phyloP scores from a whole-genome alignment of 1,140 invertebrate genomes.

The Nylanderia fulva region DNA sequence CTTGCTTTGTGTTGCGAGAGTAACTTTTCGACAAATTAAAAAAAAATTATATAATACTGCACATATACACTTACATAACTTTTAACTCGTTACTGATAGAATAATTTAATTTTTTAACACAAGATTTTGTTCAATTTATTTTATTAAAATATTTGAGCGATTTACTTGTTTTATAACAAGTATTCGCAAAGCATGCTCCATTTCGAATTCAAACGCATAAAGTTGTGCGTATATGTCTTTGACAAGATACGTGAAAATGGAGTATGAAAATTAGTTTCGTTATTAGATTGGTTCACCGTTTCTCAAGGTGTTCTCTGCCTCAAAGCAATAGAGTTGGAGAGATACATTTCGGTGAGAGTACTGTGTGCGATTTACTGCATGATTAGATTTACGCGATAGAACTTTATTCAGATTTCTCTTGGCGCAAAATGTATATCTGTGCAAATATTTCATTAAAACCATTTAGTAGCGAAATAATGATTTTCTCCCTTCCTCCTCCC shows the following conservation, averaged over 20 bases:
- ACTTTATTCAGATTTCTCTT: conserved; percentile 12
- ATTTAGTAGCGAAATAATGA: background rate
- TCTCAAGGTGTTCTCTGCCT: conserved; percentile 55
- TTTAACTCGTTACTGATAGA: background rate
- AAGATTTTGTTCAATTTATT: background rate
- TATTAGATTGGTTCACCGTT: conserved; percentile 57
- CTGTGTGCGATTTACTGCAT: conserved; percentile 38
- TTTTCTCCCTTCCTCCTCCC: no score
- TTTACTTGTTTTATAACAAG: conserved; percentile 11
- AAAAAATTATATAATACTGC: background rate
- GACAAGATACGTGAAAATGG: conserved; percentile 52
- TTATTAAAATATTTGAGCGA: conserved; percentile 29
- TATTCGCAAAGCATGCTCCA: background rate
- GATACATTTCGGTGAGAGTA: conserved; percentile 41
- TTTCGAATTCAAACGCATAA: background rate
- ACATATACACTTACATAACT: background rate
- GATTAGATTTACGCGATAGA: conserved; percentile 46
- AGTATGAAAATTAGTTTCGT: conserved; percentile 59
- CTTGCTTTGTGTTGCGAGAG: background rate
- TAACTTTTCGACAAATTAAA: background rate
- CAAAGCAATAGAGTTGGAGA: conserved; percentile 45
- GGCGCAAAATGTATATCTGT: background rate
- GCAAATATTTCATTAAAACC: background rate
- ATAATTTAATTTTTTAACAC: background rate
- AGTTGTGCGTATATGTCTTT: conserved; percentile 16